Conservation (phyloP, 2,888 invertebrate species). For the Tiphia femorata region DNA sequence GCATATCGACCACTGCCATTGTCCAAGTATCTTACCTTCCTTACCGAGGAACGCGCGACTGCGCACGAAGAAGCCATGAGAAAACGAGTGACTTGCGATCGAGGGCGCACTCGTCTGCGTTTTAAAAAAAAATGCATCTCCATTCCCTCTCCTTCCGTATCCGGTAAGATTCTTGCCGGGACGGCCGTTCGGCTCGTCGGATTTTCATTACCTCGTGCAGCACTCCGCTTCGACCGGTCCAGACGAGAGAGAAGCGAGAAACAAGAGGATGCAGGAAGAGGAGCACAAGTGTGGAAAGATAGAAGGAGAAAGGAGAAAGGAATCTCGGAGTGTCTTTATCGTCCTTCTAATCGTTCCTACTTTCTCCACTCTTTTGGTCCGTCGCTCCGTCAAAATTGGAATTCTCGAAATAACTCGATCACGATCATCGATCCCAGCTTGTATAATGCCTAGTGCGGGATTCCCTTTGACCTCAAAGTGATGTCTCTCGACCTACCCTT, state of each 20-base stretch:
- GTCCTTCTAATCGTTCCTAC: background rate
- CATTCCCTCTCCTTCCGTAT: background rate
- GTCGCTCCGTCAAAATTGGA: constrained; percentile 30
- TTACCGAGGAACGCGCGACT: too few species aligned
- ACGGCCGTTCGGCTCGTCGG: background rate
- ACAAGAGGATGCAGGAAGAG: background rate
- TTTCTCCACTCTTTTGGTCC: background rate
- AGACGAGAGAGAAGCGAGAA: background rate
- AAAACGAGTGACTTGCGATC: too few species aligned
- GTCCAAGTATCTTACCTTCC: too few species aligned
- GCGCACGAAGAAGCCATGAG: too few species aligned
- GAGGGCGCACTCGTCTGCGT: too few species aligned
- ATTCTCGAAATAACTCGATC: constrained; percentile 37
- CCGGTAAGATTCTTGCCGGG: background rate
- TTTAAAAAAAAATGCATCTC: too few species aligned
- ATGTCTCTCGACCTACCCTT: constrained; percentile 8
- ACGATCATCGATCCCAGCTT: constrained; percentile 21
- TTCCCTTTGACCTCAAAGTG: constrained; percentile 42
- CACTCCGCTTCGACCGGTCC: too few species aligned
- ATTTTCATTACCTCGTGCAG: background rate
- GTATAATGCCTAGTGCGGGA: constrained; percentile 14
- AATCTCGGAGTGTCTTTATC: background rate
- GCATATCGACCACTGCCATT: too few species aligned
- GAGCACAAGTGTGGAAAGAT: background rate
- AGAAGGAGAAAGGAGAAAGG: background rate